Base-by-base conservation (phyloP, 2,888 invertebrate species). In the Pherbina coryleti region DNA sequence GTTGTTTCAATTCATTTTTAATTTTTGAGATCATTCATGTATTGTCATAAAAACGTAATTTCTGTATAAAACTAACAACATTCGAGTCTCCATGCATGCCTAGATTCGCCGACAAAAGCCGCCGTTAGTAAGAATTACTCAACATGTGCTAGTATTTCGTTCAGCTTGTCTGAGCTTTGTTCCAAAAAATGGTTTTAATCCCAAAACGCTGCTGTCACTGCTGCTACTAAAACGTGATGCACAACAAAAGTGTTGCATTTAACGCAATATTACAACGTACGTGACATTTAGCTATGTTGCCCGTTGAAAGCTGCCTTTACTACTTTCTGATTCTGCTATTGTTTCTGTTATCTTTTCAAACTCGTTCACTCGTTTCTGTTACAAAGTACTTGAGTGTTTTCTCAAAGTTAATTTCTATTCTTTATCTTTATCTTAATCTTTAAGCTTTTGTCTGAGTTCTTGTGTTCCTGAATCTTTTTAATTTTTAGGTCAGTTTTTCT, bases 251-350 rank as follows among this genome's bases (percentile, higher is more conserved):
- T 73, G 62, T 44, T 49, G 44, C 62, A 44, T n/a, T 60, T 60
- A 60, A 73, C 17, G 49, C 17, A 31, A 44, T 25, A 5, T 53
- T 75, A 37, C 55, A 67, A 55, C 49, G 51, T 69, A 51, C 53
- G 75, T 75, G 60, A 67, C 67, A 55, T 67, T 75, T 75, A 37
- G 49, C n/a, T 62, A n/a, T 28, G 22, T 60, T 73, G 34, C 57
- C 25, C 60, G 60, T 25, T n/a, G 22, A 11, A 14, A 17, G 28
- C n/a, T 53, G 9, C 11, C 22, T 62, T 44, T 11, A 5, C 22
- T 37, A n/a, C 3, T 49, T 25, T 37, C 19, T 37, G 5, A 19
- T 55, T 31, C 1, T 55, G 17, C 9, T 71, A 11, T 28, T n/a
- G 17, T 14, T 34, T 49, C n/a, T 49, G 19, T 19, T 14, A 44